Evolutionary conservation across 1,140 invertebrate genomes (phyloP), one percentile per base, ranked within the genome.

Genomic region (Hycleus phaleratus): DNA sequence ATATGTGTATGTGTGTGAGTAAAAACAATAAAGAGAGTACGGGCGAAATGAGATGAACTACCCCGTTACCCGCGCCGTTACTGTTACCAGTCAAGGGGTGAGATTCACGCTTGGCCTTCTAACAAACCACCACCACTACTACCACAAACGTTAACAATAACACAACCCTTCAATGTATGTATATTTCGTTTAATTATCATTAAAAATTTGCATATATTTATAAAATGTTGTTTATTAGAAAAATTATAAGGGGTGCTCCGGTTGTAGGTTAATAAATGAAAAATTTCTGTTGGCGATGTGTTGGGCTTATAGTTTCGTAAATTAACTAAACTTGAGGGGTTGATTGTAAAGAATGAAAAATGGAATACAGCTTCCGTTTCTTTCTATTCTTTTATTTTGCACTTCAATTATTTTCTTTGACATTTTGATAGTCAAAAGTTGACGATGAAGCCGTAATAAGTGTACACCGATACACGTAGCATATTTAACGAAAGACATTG

Each of bases 401-500:
- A 42, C 40, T 11, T 11, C 11, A 10, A n/a, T 42, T 32, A 32
- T 4, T 32, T 32, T 32, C 32, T 32, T 32, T 32, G 32, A 32
- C 32, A 32, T 32, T 32, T 32, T 32, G 7, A 32, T 32, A 32
- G 32, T 32, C 4, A 32, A 32, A 32, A 32, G 32, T 32, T 32
- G 32, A 32, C 26, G 56, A 11, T 9, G 56, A 32, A 51, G 48
- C 42, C 45, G 46, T 54, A 60, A 57, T 44, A 44, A 51, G 58
- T 49, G 52, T 39, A 45, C 48, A 49, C 62, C 63, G 61, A 67
- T 67, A 65, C 65, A 65, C 59, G 61, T 59, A 58, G 65, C 61
- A 67, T 67, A 67, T 67, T 67, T 67, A 67, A 65, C 61, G 60
- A 67, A 63, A 60, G 65, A 63, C 63, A 67, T 65, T 63, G 65